Conservation (phyloP, 2,113 vertebrate genomes). For the Miniopterus natalensis region DNA sequence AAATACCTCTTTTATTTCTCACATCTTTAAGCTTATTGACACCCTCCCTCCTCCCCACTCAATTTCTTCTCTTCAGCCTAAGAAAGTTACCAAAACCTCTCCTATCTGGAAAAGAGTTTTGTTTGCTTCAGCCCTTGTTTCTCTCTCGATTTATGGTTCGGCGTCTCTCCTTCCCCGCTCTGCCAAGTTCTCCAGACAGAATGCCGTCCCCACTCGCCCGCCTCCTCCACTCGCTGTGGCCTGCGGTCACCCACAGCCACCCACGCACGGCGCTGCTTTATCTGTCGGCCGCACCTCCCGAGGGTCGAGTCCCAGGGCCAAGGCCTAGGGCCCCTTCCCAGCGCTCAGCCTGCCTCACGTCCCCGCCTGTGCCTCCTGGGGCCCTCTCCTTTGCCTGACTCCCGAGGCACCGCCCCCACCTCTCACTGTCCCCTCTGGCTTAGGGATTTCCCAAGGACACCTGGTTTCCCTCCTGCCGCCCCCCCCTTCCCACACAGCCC, state of each 20-base stretch:
- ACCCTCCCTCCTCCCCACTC: not conserved
- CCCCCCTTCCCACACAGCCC: not conserved
- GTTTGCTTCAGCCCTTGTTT: not conserved
- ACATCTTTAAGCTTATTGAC: not conserved
- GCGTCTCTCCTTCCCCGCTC: not conserved
- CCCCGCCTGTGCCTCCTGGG: not conserved
- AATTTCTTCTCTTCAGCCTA: constrained; percentile 31
- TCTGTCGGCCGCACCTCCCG: not conserved
- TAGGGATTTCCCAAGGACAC: not conserved
- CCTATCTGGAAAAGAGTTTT: not conserved
- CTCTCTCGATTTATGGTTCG: not conserved
- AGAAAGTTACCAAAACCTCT: not conserved
- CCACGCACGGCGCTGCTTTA: not conserved
- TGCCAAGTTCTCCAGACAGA: not conserved
- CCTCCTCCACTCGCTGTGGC: not conserved
- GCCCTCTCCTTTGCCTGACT: not conserved
- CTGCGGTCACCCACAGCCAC: not conserved
- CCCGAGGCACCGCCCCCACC: rapidly evolving
- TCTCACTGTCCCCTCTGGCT: not conserved
- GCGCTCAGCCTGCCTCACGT: not conserved
- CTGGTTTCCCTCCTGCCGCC: not conserved
- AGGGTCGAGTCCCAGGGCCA: not conserved
- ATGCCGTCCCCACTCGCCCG: not conserved
- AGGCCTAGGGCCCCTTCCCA: too few species aligned
- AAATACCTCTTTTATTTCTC: constrained; percentile 54